Evolutionary conservation across 2,113 vertebrate genomes (phyloP), one percentile per base, ranked within the genome.

Genomic region (Oenanthe melanoleuca): DNA sequence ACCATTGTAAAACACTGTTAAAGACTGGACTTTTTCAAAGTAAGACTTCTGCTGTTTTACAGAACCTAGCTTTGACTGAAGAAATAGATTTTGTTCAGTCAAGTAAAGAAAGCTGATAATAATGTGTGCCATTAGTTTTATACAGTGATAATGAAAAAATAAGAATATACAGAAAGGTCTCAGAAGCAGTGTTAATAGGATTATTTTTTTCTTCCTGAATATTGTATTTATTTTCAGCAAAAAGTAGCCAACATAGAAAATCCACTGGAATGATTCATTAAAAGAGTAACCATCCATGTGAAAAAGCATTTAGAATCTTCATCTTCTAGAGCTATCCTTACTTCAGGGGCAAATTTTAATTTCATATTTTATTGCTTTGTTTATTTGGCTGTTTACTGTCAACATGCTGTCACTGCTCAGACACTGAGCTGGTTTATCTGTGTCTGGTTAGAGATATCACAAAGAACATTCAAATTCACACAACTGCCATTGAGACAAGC

Each of bases 21-120:
- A 92, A 91, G 80, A 95, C 55, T 69, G 65, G 47, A 34, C 67
- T 86, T 91, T 71, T 93, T 61, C 83, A 82, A 92, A 92, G 72
- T 89, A 96, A 97, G 47, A 72, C 50, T 96, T 96, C 50, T 83
- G 63, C 77, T 64, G 45, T 64, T 86, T 96, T 47, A 64, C 22
- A 86, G 88, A 66, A 88, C 33, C 21, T 90, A 55, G 22, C 16
- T 95, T 97, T 93, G 71, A 88, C 69, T 37, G 20, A 92, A 94
- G 56, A 37, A n/a, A 57, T 79, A 86, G 59, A 87, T 93, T 97
- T 95, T 91, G 75, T 91, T 91, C 56, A 60, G 42, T 31, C 37
- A 86, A 78, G 56, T 80, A 72, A 71, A 85, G 26, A 52, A 89
- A 92, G 4, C 19, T 2, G 3, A 53, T 73, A 92, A 44, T 86